Conservation (phyloP, 2,888 invertebrate species). For the Tiphia femorata region DNA sequence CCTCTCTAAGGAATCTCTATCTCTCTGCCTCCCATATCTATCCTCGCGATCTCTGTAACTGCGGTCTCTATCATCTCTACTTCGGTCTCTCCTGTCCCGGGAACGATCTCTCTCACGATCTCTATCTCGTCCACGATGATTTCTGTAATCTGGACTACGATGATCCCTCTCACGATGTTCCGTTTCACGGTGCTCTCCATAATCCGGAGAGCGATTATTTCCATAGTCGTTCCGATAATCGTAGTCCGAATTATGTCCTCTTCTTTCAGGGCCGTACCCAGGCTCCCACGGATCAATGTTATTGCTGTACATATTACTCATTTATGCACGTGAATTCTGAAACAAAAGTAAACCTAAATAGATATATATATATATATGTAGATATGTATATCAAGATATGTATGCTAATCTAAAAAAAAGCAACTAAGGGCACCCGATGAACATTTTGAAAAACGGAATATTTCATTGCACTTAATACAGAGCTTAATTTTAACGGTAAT, state of each 20-base stretch:
- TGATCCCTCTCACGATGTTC: conserved; percentile 56
- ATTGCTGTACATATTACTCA: conserved; percentile 58
- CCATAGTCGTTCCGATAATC: conserved; percentile 58
- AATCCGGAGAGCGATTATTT: conserved; percentile 60
- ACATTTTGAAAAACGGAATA: too few species aligned
- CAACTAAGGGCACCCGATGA: too few species aligned
- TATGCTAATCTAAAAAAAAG: too few species aligned
- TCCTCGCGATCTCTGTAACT: conserved; percentile 59
- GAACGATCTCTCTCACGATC: conserved; percentile 63
- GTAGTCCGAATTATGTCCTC: conserved; percentile 53
- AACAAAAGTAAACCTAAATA: conserved; percentile 5
- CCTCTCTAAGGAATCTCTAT: conserved; percentile 55
- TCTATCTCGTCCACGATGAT: conserved; percentile 60
- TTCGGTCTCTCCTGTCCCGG: conserved; percentile 59
- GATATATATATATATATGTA: too few species aligned
- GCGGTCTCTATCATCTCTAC: conserved; percentile 60
- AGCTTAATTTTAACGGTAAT: too few species aligned
- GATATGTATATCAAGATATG: too few species aligned
- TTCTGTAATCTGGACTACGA: conserved; percentile 63
- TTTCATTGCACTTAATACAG: too few species aligned
- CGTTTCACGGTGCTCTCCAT: conserved; percentile 54
- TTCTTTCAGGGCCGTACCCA: conserved; percentile 62
- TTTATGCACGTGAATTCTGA: conserved; percentile 32
- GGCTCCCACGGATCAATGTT: conserved; percentile 67
- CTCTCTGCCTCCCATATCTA: conserved; percentile 51